Conservation (phyloP, 2,888 invertebrate genomes). For the Erebia ligea region DNA sequence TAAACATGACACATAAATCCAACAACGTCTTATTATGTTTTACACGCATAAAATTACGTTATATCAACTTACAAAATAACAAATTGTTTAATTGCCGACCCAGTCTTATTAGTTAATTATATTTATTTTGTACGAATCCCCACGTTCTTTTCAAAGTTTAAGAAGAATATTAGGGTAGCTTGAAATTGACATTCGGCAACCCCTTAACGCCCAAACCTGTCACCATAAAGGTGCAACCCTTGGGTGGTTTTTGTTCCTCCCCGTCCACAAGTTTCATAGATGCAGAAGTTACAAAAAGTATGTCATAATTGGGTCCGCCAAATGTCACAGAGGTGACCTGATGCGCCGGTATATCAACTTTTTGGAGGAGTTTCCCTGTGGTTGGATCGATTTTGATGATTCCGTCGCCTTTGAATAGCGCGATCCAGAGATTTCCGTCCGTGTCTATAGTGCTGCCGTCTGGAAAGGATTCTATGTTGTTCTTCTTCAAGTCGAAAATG, state of each 20-base stretch:
- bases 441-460: constrained; percentile 91
- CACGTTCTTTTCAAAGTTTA: no score
- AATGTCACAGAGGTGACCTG: constrained; percentile 89
- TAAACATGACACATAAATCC: no score
- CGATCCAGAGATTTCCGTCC: constrained; percentile 90
- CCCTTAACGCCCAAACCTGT: constrained; percentile 85
- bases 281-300: constrained; percentile 86
- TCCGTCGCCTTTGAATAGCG: constrained; percentile 86
- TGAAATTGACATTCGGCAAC: constrained; percentile 45
- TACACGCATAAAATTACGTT: no score
- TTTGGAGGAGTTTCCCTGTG: constrained; percentile 80
- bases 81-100: no score
- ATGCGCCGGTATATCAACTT: constrained; percentile 82
- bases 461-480: constrained; percentile 72
- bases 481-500: constrained; percentile 82
- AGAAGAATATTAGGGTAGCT: constrained; percentile 20
- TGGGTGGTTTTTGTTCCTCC: constrained; percentile 72
- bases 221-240: constrained; percentile 85
- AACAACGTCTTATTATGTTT: no score
- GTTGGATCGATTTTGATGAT: constrained; percentile 81
- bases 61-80: no score
- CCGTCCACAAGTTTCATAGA: constrained; percentile 59
- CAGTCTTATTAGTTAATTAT: no score
- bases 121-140: no score
- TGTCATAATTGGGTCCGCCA: constrained; percentile 87